phyloP scores from a whole-genome alignment of 2,888 invertebrate genomes.

The Lithophane leautieri region DNA sequence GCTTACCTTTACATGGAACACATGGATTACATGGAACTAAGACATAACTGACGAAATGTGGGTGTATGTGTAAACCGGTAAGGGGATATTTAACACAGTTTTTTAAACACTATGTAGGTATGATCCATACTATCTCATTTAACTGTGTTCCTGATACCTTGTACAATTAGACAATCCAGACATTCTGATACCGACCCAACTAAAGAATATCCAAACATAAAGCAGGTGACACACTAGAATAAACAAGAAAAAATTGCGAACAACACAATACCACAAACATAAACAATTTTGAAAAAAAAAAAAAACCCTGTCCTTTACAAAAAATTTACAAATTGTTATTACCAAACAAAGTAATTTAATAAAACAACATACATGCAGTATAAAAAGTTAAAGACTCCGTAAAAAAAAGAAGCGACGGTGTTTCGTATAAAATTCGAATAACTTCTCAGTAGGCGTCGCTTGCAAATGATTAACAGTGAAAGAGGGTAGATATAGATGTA shows the following conservation, averaged over 20 bases:
- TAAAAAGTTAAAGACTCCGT: conserved; percentile 34
- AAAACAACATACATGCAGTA: conserved; percentile 45
- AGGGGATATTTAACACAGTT: too few species aligned
- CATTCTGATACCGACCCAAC: too few species aligned
- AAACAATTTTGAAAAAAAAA: conserved; percentile 19
- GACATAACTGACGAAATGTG: too few species aligned
- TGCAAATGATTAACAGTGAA: conserved; percentile 61
- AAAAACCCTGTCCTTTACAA: conserved; percentile 22
- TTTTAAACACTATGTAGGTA: not conserved
- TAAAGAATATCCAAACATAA: not conserved
- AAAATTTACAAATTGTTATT: conserved; percentile 21
- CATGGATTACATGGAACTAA: not conserved
- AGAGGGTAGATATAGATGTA: conserved; percentile 36
- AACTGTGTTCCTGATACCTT: not conserved
- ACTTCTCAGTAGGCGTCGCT: conserved; percentile 44
- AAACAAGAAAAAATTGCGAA: not conserved
- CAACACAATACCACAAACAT: not conserved
- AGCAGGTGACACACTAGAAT: not conserved
- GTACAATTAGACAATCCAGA: too few species aligned
- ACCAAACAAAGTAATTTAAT: conserved; percentile 27
- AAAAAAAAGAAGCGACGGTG: conserved; percentile 38
- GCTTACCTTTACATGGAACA: not conserved
- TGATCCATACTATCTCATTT: too few species aligned
- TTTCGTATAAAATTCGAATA: conserved; percentile 64
- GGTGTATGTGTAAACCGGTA: too few species aligned